Evolutionary conservation across 2,113 vertebrate species (phyloP), one percentile per base, ranked within the genome.

Genomic region (Neogale vison): DNA sequence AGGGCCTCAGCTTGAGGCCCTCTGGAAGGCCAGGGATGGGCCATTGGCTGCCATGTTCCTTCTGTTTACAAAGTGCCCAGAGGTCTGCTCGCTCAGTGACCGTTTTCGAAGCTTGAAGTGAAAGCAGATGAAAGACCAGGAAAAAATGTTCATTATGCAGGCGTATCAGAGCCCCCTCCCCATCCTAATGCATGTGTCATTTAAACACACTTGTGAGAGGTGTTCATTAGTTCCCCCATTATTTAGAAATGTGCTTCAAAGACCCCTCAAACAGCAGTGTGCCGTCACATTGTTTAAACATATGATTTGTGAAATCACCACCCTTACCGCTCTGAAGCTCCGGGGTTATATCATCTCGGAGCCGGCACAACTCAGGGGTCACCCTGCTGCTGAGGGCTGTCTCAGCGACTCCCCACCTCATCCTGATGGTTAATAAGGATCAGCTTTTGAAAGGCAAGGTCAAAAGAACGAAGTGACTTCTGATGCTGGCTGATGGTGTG

Each of bases 141-240:
- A 24, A 57, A 39, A 90, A 72, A 79, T 1, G 9, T 52, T 88
- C 80, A 95, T 95, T 90, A 94, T 81, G 71, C 82, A 71, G 26
- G n/a, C 83, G 71, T 63, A 52, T 11, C 3, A 39, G 55, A 10
- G 18, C 42, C 90, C 96, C 74, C 50, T 52, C 23, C 39, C 47
- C 13, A 97, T 96, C 90, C 93, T 98, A 97, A 98, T 92, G 97
- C 50, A 34, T 95, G 84, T 97, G 97, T 90, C 87, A 96, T 97
- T 98, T 97, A 88, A 96, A 96, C 55, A 92, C 90, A 93, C 90
- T 91, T 95, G 59, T 84, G 95, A 92, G 97, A 96, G 59, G 42
- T 45, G 0, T 94, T 97, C 96, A 14, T 89, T 98, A 97, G 98
- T 98, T 97, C 69, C 89, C 95, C 97, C 92, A 93, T 97, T 97